A percentile compares a stretch with the other conserved stretches of the same genome.
These are phyloP conservation scores for Sander vitreus DNA, from an alignment of 2,113 vertebrate species.

Conservation along the genomic window DNA sequence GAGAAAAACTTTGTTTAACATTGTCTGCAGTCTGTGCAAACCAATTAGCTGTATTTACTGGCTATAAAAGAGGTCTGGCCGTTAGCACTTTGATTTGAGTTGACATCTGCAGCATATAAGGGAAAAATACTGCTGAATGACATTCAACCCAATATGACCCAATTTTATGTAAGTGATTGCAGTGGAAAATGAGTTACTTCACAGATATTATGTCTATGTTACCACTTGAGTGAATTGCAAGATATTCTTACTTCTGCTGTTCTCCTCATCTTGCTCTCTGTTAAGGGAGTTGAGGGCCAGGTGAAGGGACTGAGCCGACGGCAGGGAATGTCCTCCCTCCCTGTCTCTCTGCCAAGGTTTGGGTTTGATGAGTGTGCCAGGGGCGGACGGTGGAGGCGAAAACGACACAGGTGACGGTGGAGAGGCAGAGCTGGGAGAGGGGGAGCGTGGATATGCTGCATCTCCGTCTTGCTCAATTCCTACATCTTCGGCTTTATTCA, in stretches of 20 bases:
- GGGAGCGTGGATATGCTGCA: constrained; percentile 70
- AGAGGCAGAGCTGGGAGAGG: constrained; percentile 71
- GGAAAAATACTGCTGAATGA: neutral
- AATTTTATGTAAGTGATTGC: constrained; percentile 8
- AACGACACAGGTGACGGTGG: constrained; percentile 80
- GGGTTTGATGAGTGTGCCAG: constrained; percentile 82
- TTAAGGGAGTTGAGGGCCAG: constrained; percentile 86
- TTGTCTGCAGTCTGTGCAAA: neutral
- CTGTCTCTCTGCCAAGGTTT: constrained; percentile 81
- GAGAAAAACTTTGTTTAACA: neutral
- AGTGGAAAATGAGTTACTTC: neutral
- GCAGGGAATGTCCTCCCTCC: constrained; percentile 81
- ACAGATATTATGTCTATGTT: neutral
- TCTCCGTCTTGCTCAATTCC: constrained; percentile 72
- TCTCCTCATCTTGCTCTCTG: constrained; percentile 83
- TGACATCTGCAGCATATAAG: neutral
- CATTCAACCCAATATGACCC: neutral
- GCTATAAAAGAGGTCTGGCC: neutral
- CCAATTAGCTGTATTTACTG: neutral
- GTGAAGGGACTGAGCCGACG: constrained; percentile 83
- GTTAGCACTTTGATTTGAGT: neutral
- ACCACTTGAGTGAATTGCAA: neutral
- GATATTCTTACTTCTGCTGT: constrained; percentile 80
- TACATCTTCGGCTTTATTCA: constrained; percentile 76
- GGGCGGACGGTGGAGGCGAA: constrained; percentile 81